These are phyloP conservation scores for Setipinna tenuifilis DNA, from an alignment of 2,797 vertebrate species.

Conservation along the genomic window DNA sequence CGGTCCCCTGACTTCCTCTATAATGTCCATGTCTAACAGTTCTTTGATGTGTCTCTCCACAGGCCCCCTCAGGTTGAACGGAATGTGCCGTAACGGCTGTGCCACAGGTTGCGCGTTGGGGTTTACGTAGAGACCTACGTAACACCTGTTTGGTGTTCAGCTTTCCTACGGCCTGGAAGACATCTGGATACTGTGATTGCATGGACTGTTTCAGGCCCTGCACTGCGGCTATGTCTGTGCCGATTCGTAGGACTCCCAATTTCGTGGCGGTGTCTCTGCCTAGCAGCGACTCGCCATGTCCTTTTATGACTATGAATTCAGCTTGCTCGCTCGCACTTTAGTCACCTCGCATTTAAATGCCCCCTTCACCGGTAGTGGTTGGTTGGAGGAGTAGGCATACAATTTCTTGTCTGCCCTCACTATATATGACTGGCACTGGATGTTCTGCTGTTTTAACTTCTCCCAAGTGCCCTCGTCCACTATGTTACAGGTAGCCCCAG, in stretches of 20 bases:
- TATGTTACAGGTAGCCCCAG: too few relatives aligned
- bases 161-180: not conserved
- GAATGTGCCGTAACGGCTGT: slow-evolving; percentile 27
- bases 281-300: slow-evolving; percentile 32
- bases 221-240: slow-evolving; percentile 24
- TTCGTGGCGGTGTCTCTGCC: slow-evolving; percentile 26
- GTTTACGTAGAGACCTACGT: slow-evolving; percentile 27
- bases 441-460: too few relatives aligned
- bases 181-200: too few relatives aligned
- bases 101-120: slow-evolving; percentile 23
- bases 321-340: not conserved
- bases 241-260: slow-evolving; percentile 35
- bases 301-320: not conserved
- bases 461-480: too few relatives aligned
- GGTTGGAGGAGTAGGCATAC: slow-evolving; percentile 17
- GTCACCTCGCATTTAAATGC: not conserved
- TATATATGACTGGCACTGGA: not conserved
- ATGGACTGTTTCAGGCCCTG: not conserved
- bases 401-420: slow-evolving; percentile 5
- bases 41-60: slow-evolving; percentile 34
- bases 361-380: slow-evolving; percentile 25
- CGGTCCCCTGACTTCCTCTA: slow-evolving; percentile 29
- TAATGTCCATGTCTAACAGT: slow-evolving; percentile 32
- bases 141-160: slow-evolving; percentile 31
- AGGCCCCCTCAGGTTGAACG: slow-evolving; percentile 29